Conservation (phyloP, 2,797 vertebrate genomes). For the Sebastolobus alascanus region DNA sequence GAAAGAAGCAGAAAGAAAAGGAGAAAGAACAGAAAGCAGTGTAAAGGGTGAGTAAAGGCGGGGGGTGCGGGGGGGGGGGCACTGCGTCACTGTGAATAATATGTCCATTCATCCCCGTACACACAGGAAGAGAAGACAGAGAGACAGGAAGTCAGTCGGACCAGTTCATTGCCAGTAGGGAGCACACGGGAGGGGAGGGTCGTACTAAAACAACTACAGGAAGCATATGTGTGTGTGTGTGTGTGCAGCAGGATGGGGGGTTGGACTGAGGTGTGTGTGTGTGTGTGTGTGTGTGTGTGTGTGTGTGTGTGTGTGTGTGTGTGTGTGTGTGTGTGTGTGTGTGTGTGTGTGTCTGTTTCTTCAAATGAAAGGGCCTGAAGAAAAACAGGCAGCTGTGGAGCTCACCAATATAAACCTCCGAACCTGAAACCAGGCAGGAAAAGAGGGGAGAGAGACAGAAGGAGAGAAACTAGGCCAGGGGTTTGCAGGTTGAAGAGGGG, state of each 20-base stretch:
- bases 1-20: slow-evolving; percentile 69
- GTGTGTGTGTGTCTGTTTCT: slow-evolving; percentile 34
- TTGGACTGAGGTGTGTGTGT: background rate
- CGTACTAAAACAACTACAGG: slow-evolving; percentile 80
- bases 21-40: slow-evolving; percentile 69
- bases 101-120: slow-evolving; percentile 82
- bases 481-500: slow-evolving; percentile 40
- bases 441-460: slow-evolving; percentile 23
- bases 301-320: slow-evolving; percentile 13
- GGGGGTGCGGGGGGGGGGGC: slow-evolving; percentile 9
- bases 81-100: slow-evolving; percentile 83
- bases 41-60: slow-evolving; percentile 53
- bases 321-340: slow-evolving; percentile 19
- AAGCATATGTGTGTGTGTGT: slow-evolving; percentile 57
- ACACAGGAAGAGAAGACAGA: slow-evolving; percentile 83
- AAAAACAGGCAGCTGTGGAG: slow-evolving; percentile 68
- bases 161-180: slow-evolving; percentile 68
- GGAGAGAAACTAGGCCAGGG: slow-evolving; percentile 50
- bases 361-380: slow-evolving; percentile 55
- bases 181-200: slow-evolving; percentile 63
- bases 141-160: slow-evolving; percentile 79
- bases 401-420: slow-evolving; percentile 39
- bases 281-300: slow-evolving; percentile 9
- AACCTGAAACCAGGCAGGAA: slow-evolving; percentile 57
- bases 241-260: slow-evolving; percentile 8